Conservation (phyloP, 2,888 invertebrate species). For the Spialia ferax region DNA sequence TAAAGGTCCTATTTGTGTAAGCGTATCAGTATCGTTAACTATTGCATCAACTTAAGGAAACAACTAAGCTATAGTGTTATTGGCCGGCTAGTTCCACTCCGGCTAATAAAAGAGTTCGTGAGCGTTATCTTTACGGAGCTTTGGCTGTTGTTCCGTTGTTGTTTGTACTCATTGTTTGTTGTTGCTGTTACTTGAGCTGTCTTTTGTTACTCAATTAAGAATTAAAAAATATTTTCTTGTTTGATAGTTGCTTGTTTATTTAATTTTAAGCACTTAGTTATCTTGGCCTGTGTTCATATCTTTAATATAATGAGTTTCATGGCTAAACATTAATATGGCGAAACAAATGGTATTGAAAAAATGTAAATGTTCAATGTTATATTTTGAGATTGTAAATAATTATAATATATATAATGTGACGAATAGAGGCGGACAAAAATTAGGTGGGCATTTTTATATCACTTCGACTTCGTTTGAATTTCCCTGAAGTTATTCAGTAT, state of each 20-base stretch:
- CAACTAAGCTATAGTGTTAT: constrained; percentile 2
- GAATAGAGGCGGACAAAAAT: background rate
- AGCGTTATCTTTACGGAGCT: constrained; percentile 26
- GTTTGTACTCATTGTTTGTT: constrained; percentile 10
- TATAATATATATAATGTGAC: background rate
- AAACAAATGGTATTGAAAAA: no score
- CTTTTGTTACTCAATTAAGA: constrained; percentile 12
- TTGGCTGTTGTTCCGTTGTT: constrained; percentile 21
- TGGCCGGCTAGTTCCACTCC: constrained; percentile 18
- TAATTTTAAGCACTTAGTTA: no score
- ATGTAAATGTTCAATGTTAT: no score
- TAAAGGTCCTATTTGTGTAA: background rate
- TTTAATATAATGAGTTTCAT: no score
- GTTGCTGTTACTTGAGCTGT: background rate
- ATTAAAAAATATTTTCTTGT: no score
- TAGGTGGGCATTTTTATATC: background rate
- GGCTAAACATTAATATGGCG: no score
- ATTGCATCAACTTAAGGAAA: constrained; percentile 14
- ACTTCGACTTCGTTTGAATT: background rate
- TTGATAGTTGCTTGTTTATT: no score
- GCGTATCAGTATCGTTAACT: background rate
- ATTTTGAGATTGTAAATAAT: no score
- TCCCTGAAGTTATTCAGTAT: constrained; percentile 18
- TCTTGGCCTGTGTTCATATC: no score
- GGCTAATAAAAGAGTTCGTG: constrained; percentile 24